Percentiles rank a stretch among this genome's conserved stretches.
phyloP scores from a whole-genome alignment of 2,113 vertebrate species.

The Malurus elegans region DNA sequence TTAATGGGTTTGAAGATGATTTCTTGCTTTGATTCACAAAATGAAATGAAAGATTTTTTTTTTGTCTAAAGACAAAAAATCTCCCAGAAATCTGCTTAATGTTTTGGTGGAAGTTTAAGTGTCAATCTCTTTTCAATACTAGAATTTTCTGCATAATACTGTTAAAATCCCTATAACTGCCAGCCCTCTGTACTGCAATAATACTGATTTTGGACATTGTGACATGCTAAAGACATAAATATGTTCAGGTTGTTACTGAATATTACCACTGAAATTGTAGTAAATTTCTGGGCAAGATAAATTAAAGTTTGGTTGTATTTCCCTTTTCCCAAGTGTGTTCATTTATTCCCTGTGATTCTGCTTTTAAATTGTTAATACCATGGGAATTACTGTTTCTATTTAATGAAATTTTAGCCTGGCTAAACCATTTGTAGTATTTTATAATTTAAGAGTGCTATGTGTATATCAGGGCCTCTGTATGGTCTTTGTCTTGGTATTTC shows the following conservation, averaged over 20 bases:
- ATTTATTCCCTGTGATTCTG: not conserved
- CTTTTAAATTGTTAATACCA: not conserved
- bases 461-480: not conserved
- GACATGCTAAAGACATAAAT: not conserved
- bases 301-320: not conserved
- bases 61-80: not conserved
- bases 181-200: not conserved
- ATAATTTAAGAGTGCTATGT: not conserved
- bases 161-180: not conserved
- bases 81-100: not conserved
- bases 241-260: not conserved
- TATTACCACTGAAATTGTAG: not conserved
- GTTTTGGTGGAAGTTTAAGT: not conserved
- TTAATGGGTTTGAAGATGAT: not conserved
- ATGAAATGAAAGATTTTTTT: not conserved
- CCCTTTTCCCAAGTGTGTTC: not conserved
- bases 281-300: not conserved
- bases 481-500: not conserved
- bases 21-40: not conserved
- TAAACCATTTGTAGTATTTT: not conserved
- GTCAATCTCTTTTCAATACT: not conserved
- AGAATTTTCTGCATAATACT: not conserved
- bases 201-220: not conserved
- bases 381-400: not conserved
- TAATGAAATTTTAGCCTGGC: not conserved